A percentile compares a stretch with the other conserved stretches of the same genome.
Conservation (phyloP, 2,113 vertebrate genomes). For the Syngnathus floridae region DNA sequence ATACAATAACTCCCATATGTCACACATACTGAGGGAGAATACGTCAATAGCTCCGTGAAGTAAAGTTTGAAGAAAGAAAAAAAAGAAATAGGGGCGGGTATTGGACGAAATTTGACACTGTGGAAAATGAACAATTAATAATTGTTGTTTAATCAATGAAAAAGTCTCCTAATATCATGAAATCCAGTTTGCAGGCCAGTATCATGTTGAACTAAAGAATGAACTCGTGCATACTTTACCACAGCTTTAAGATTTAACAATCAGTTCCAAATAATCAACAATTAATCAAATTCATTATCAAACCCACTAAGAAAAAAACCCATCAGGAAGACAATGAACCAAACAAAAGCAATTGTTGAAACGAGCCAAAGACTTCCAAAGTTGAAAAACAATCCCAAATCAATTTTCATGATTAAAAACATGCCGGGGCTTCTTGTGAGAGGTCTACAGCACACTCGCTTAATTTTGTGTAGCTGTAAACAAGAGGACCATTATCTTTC, state of each 20-base stretch:
- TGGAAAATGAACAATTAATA: background rate
- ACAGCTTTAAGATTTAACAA: background rate
- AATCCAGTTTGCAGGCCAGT: background rate
- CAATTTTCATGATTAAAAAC: background rate
- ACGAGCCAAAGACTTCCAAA: background rate
- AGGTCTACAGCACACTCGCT: conserved; percentile 5
- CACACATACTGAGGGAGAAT: background rate
- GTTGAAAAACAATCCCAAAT: background rate
- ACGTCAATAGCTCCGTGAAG: background rate
- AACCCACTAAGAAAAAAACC: background rate
- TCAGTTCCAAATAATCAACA: background rate
- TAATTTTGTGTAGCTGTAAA: conserved; percentile 33
- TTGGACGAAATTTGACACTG: background rate
- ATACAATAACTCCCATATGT: background rate
- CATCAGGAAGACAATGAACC: background rate
- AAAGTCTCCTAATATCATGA: background rate
- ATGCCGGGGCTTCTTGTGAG: conserved; percentile 2
- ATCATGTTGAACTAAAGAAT: background rate
- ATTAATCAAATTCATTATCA: background rate
- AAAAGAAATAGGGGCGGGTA: background rate
- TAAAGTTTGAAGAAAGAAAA: background rate
- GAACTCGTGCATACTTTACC: background rate
- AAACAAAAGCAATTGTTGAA: background rate
- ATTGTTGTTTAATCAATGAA: background rate
- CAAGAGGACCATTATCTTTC: conserved; percentile 44